Evolutionary conservation across 64 coral and sea anemone genomes (phyloP).

Genomic region (Dendronephthya gigantea): DNA sequence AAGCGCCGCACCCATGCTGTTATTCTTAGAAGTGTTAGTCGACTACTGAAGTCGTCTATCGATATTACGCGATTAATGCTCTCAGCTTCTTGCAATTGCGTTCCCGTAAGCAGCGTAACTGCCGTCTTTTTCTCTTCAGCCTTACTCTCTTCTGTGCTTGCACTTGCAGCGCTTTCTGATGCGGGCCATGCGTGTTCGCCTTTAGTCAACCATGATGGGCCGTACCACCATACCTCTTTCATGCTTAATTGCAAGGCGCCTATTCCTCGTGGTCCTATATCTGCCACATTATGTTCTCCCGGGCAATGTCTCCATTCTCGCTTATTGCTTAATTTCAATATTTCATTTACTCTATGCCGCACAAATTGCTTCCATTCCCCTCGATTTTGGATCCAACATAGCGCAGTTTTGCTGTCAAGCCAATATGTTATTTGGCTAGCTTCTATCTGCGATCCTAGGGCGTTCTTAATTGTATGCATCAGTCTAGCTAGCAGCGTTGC

Average conservation of each 20-base stretch:
- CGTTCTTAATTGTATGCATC: too few species aligned
- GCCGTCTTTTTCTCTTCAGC: not conserved
- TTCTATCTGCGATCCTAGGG: too few species aligned
- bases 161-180: not conserved
- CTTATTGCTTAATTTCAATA: constrained; percentile 13
- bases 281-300: too few species aligned
- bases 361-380: constrained; percentile 19
- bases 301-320: not conserved
- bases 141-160: not conserved
- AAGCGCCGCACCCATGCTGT: not conserved
- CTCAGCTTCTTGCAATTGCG: not conserved
- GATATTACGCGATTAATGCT: not conserved
- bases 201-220: constrained; percentile 36
- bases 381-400: constrained; percentile 31
- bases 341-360: constrained; percentile 13
- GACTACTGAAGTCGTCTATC: not conserved
- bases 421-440: too few species aligned
- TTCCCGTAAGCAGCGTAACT: not conserved
- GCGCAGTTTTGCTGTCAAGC: constrained; percentile 11
- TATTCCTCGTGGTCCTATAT: constrained; percentile 36
- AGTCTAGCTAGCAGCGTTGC: too few species aligned
- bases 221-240: constrained; percentile 21
- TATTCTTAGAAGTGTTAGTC: not conserved
- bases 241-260: not conserved
- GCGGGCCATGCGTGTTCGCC: not conserved